These are phyloP conservation scores for Aplochiton taeniatus DNA, from an alignment of 2,797 vertebrate genomes.

Conservation along the genomic window DNA sequence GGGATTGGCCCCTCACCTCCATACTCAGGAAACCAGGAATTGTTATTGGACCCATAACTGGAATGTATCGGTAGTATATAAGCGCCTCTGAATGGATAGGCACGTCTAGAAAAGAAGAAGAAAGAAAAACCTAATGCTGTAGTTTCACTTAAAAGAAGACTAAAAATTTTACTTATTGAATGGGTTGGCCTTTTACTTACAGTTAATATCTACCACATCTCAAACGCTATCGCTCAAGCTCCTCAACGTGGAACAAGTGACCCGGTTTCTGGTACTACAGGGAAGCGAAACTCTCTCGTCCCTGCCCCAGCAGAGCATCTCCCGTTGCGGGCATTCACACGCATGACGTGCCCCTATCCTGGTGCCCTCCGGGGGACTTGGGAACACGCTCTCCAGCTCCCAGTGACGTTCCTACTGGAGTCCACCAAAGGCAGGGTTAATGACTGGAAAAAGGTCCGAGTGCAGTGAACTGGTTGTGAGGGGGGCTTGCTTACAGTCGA, in stretches of 20 bases:
- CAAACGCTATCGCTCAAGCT: background rate
- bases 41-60: no score
- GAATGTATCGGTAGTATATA: no score
- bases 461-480: conserved; percentile 49
- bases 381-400: conserved; percentile 19
- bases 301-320: conserved; percentile 5
- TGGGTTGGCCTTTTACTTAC: no score
- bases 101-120: no score
- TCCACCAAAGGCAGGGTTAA: conserved; percentile 42
- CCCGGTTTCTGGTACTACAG: no score
- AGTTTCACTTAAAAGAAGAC: no score
- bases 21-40: no score
- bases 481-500: conserved; percentile 38
- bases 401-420: conserved; percentile 14
- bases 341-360: conserved; percentile 22
- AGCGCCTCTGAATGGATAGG: no score
- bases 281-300: background rate
- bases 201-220: background rate
- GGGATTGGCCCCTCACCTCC: no score
- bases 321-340: conserved; percentile 8
- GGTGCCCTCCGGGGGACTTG: background rate
- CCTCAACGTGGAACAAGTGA: background rate
- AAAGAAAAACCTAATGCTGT: no score
- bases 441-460: conserved; percentile 41
- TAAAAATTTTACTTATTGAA: no score